Evolutionary conservation across 2,797 vertebrate genomes (phyloP).

Genomic region (Diceros bicornis): DNA sequence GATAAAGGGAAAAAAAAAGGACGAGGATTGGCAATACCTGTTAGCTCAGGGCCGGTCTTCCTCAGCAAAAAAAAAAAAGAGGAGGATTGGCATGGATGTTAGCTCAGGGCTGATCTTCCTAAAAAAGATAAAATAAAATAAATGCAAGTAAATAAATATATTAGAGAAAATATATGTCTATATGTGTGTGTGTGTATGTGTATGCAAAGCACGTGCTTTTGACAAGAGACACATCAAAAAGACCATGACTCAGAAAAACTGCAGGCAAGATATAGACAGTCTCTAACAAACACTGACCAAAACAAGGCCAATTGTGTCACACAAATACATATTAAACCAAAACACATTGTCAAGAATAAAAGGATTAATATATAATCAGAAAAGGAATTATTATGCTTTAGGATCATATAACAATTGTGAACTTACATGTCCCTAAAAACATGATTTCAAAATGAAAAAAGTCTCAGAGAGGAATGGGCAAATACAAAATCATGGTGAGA

Average conservation of each 20-base stretch:
- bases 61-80: too few relatives aligned
- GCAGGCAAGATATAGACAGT: accelerated
- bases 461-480: not conserved
- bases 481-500: not conserved
- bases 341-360: not conserved
- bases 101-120: too few relatives aligned
- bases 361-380: not conserved
- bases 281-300: not conserved
- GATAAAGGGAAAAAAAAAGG: too few relatives aligned
- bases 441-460: too few relatives aligned
- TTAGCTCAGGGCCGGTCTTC: too few relatives aligned
- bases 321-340: not conserved
- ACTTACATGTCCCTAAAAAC: too few relatives aligned
- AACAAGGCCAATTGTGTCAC: accelerated
- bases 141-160: not conserved
- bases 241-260: not conserved
- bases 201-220: accelerated
- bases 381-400: too few relatives aligned
- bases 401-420: too few relatives aligned
- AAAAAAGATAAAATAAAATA: not conserved
- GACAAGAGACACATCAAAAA: not conserved
- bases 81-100: too few relatives aligned
- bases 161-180: not conserved
- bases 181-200: too few relatives aligned
- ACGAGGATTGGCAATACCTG: too few relatives aligned